phyloP scores from a whole-genome alignment of 2,797 vertebrate species.

The Muraenolepis orangiensis region DNA sequence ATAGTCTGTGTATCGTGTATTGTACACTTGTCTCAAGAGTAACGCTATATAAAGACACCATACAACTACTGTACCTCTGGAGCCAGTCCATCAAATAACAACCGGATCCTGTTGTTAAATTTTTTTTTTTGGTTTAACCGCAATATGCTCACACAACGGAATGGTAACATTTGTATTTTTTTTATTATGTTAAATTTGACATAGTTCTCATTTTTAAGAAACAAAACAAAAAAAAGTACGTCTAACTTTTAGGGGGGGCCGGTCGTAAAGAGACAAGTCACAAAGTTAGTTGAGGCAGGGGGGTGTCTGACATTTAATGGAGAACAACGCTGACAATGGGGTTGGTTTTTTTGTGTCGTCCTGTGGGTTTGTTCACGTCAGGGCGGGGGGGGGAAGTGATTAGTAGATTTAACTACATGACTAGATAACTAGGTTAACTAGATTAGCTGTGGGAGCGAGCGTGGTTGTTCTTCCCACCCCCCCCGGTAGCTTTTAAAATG shows the following conservation, averaged over 20 bases:
- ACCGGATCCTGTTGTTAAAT: too few species aligned
- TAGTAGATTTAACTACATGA: not conserved
- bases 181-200: not conserved
- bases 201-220: conserved; percentile 1
- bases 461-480: not conserved
- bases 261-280: not conserved
- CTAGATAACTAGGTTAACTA: not conserved
- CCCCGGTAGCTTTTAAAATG: not conserved
- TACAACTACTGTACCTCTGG: too few species aligned
- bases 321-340: not conserved
- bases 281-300: not conserved
- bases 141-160: not conserved
- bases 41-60: too few species aligned
- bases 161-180: conserved; percentile 1
- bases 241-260: not conserved
- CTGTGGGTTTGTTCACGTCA: not conserved
- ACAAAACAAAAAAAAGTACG: not conserved
- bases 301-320: not conserved
- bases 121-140: too few species aligned
- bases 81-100: too few species aligned
- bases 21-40: too few species aligned
- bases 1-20: too few species aligned
- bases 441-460: not conserved
- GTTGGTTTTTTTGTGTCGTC: too few species aligned
- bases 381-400: not conserved